phyloP scores from a whole-genome alignment of 2,113 vertebrate species.

The Etia nguti region DNA sequence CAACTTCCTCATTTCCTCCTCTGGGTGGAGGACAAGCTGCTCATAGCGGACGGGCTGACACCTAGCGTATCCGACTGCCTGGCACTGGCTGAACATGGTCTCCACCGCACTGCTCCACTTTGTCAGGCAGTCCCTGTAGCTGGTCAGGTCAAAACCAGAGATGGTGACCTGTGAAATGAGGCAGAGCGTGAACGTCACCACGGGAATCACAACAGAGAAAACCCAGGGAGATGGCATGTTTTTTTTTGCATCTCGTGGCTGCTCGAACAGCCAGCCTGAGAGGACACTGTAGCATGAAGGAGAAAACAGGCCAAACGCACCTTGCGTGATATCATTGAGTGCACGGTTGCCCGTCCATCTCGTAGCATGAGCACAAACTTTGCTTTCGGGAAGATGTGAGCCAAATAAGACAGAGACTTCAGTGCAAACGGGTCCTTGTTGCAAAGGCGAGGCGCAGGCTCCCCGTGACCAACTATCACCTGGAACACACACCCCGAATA shows the following conservation, averaged over 20 bases:
- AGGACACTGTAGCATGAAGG: neutral
- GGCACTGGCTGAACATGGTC: conserved; percentile 89
- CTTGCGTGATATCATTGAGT: conserved; percentile 94
- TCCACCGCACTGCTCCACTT: conserved; percentile 93
- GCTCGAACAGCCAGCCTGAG: neutral
- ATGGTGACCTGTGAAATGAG: conserved; percentile 78
- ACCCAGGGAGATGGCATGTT: neutral
- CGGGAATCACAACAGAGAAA: neutral
- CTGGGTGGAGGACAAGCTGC: conserved; percentile 84
- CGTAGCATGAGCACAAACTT: conserved; percentile 90
- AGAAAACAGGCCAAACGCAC: neutral
- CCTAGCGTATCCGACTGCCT: conserved; percentile 68
- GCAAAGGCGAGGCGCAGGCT: conserved; percentile 85
- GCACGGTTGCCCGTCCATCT: conserved; percentile 86
- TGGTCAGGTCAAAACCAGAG: conserved; percentile 89
- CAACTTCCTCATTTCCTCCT: conserved; percentile 86
- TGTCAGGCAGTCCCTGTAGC: conserved; percentile 88
- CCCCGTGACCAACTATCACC: conserved; percentile 91
- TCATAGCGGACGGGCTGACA: conserved; percentile 87
- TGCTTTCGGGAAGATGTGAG: conserved; percentile 88
- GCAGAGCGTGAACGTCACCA: neutral
- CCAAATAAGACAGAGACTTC: conserved; percentile 86
- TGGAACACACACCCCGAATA: conserved; percentile 51
- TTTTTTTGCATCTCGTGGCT: neutral
- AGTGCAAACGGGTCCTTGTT: conserved; percentile 93